Percentiles rank a stretch among this genome's conserved stretches.
Conservation (phyloP, 2,113 vertebrate genomes). For the Rhombomys opimus region DNA sequence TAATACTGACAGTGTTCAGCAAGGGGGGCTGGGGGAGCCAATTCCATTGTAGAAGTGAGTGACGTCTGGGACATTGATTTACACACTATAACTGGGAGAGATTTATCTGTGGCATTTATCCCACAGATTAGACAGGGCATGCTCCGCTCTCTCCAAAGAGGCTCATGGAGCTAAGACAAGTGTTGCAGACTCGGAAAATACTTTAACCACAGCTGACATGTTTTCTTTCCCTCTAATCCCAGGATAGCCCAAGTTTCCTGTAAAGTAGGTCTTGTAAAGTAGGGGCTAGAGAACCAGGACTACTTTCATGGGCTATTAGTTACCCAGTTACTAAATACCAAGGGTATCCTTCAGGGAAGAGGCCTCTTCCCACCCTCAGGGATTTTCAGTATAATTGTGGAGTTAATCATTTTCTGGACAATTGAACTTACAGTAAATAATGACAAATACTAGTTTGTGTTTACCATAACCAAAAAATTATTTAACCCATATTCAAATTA, state of each 20-base stretch:
- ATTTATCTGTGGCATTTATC: constrained; percentile 67
- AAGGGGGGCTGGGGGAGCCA: background rate
- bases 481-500: constrained; percentile 9
- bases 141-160: constrained; percentile 49
- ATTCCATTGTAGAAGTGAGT: constrained; percentile 51
- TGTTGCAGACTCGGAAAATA: constrained; percentile 14
- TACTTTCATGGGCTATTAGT: constrained; percentile 54
- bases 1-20: constrained; percentile 55
- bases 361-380: background rate
- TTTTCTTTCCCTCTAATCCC: constrained; percentile 66
- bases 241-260: constrained; percentile 49
- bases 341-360: background rate
- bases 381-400: constrained; percentile 56
- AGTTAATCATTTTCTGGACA: constrained; percentile 26
- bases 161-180: background rate
- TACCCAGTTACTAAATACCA: constrained; percentile 39
- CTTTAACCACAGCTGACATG: constrained; percentile 27
- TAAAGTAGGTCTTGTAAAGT: constrained; percentile 61
- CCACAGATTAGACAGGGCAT: constrained; percentile 44
- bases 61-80: constrained; percentile 65
- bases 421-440: constrained; percentile 48
- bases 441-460: constrained; percentile 22
- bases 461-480: constrained; percentile 49
- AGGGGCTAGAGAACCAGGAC: constrained; percentile 27
- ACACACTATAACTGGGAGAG: constrained; percentile 33